Evolutionary conservation across 1,140 invertebrate genomes (phyloP), one percentile per base, ranked within the genome.

Genomic region (Wiebesia pumilae): DNA sequence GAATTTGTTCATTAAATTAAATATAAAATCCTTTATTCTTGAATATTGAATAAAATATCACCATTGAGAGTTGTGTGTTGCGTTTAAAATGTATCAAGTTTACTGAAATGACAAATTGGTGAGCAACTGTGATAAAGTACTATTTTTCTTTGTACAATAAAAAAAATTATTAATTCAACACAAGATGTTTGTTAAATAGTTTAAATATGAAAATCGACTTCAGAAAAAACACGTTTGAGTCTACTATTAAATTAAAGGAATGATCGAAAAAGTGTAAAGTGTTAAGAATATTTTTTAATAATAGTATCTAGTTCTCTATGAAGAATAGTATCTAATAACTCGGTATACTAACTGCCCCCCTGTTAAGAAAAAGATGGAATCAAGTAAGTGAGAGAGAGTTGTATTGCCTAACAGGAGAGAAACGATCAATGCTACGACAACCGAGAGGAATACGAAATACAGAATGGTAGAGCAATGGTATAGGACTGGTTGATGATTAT

Each of bases 401-500:
- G 14, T n/a, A 33, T 35, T 79, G 38, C 83, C 24, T 33, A 77
- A 30, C 30, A 40, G 24, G 67, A n/a, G 47, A 62, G 47, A 27
- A 24, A 3, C 81, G 81, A 83, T 83, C 83, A 62, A 84, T 84
- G 51, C 35, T n/a, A 27, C n/a, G 75, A 78, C 58, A 79, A 84
- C 79, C 58, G 75, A 67, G 54, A 84, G 83, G 75, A 84, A 67
- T 79, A 79, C 75, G 43, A 58, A 84, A 84, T 84, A 40, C 38
- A 62, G 51, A 33, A n/a, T 27, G 51, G 19, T 14, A 33, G 54
- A 27, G 62, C 9, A 58, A 71, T 40, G 54, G 38, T 12, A 40
- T 35, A 35, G 78, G 51, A 80, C 21, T 38, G 7, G 54, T 33
- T n/a, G n/a, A 69, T 67, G 67, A 83, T 73, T 73, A 83, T 83